A percentile compares a stretch with the other conserved stretches of the same genome.
phyloP scores from a whole-genome alignment of 2,888 invertebrate species.

The Sinentomon sp. region DNA sequence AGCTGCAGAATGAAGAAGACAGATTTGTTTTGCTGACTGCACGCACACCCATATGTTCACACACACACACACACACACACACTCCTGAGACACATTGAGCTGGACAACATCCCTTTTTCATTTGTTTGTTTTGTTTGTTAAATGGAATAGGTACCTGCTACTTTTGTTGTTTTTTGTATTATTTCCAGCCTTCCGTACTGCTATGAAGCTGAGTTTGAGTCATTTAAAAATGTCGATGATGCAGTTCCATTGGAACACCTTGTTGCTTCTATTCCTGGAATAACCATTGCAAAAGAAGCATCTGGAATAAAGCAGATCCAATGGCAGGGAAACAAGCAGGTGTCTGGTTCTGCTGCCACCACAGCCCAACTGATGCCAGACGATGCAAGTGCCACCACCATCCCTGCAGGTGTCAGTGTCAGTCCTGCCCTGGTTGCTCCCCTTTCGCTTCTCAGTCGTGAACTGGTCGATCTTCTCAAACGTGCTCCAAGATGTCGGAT shows the following conservation, averaged over 20 bases:
- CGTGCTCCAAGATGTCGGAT: conserved; percentile 54
- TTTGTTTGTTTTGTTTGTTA: no score
- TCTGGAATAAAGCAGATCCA: conserved; percentile 29
- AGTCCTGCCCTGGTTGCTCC: conserved; percentile 29
- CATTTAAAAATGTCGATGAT: conserved; percentile 24
- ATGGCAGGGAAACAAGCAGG: conserved; percentile 17
- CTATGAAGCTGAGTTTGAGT: conserved; percentile 42
- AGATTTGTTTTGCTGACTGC: no score
- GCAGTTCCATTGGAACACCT: conserved; percentile 75
- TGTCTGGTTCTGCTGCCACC: no score
- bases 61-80: no score
- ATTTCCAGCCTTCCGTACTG: conserved; percentile 42
- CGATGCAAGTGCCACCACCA: no score
- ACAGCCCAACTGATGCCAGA: no score
- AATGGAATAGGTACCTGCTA: no score
- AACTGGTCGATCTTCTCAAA: conserved; percentile 56
- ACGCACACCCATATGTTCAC: no score
- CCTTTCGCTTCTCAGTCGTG: conserved; percentile 52
- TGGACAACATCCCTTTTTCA: no score
- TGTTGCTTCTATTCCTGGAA: conserved; percentile 49
- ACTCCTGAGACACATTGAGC: no score
- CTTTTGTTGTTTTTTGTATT: conserved; percentile 9
- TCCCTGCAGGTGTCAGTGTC: neutral
- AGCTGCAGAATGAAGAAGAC: no score
- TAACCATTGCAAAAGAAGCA: conserved; percentile 27